Base-by-base conservation (phyloP, 2,113 vertebrate species). In the Brachypteracias leptosomus region DNA sequence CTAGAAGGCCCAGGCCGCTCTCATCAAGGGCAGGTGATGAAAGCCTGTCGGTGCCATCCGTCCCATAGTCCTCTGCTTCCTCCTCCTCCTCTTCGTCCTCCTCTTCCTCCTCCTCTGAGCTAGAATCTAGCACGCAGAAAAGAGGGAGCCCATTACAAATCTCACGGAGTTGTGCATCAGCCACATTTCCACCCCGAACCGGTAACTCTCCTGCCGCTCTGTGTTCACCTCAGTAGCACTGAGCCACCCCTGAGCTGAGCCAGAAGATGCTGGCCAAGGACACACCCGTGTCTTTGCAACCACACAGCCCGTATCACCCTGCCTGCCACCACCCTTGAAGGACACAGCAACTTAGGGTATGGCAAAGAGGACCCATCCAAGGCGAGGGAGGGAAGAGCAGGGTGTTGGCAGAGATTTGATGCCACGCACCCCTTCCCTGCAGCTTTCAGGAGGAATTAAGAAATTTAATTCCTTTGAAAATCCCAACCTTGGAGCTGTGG, bases 1-100 rank as follows among this genome's bases (percentile, higher is more conserved):
- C 99, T 93, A 99, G 97, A 55, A 99, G 97, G 59, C 99, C 99
- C 95, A 99, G 95, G 25, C 99, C 99, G 0, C 99, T 99, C 97
- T 99, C 99, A 36, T 99, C 99, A 91, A 99, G 96, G 67, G 97
- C 87, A 13, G 98, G 89, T 2, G 98, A 95, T 29, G 98, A 91
- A 78, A 99, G 93, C 94, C 97, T 17, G 72, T 99, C 98, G 0
- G 97, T 98, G 87, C 98, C 86, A 1, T 98, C 98, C 6, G 96
- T 95, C 51, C 98, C 98, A 28, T 97, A 98, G 58, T 98, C 97
- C 26, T 98, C 97, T 9, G 81, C 85, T 13, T 97, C 98, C 44
- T 98, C 98, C 35, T 99, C 98, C 3, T 98, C 98, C 25, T 98
- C 98, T 15, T 98, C 97, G 0, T 98, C 98, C 1, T 97, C 97